Conservation (phyloP, 2,797 vertebrate species). For the Mormyrops attenuatus region DNA sequence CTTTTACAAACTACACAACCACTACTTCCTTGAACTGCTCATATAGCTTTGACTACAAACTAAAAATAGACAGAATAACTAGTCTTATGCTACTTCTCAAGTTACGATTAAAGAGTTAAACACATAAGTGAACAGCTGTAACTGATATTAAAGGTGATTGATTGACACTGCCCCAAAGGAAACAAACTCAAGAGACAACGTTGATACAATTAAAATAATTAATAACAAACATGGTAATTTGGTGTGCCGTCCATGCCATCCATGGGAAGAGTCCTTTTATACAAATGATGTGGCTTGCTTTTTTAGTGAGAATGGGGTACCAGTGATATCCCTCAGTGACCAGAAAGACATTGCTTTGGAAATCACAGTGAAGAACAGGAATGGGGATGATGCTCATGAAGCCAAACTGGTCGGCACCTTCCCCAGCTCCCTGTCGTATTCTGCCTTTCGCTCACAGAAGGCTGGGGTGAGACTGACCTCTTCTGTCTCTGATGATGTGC, state of each 20-base stretch:
- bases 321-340: slow-evolving; percentile 73
- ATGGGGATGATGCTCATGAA: slow-evolving; percentile 87
- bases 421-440: slow-evolving; percentile 74
- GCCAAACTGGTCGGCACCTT: slow-evolving; percentile 66
- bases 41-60: background rate
- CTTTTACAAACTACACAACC: background rate
- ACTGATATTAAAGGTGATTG: background rate
- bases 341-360: slow-evolving; percentile 85
- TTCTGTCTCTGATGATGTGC: background rate
- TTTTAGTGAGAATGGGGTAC: slow-evolving; percentile 58
- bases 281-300: background rate
- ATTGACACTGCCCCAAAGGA: background rate
- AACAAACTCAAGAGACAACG: background rate
- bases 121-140: background rate
- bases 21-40: background rate
- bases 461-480: background rate
- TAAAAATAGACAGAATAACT: background rate
- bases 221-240: background rate
- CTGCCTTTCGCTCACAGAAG: slow-evolving; percentile 32
- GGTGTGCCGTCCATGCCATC: background rate
- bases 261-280: background rate
- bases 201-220: background rate
- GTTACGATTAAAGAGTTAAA: background rate
- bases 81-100: background rate
- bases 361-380: slow-evolving; percentile 76